These are phyloP conservation scores for Microctonus hyperodae DNA, from an alignment of 2,888 invertebrate genomes.

Conservation along the genomic window DNA sequence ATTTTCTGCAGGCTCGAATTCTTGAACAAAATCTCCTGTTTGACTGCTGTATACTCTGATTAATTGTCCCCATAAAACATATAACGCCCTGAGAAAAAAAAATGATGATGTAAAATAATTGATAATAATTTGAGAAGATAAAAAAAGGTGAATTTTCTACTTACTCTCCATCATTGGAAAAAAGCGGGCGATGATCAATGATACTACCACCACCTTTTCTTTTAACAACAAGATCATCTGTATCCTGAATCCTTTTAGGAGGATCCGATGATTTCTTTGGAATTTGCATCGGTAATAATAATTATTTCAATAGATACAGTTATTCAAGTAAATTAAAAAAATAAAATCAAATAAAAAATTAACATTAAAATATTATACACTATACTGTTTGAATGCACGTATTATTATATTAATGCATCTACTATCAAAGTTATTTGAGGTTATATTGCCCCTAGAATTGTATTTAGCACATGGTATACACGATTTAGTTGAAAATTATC, in stretches of 20 bases:
- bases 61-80: constrained; percentile 68
- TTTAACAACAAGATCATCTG: constrained; percentile 64
- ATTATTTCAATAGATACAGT: too few relatives aligned
- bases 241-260: constrained; percentile 11
- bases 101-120: constrained; percentile 6
- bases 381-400: too few relatives aligned
- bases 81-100: constrained; percentile 65
- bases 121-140: constrained; percentile 20
- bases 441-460: too few relatives aligned
- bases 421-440: too few relatives aligned
- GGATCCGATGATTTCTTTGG: background rate
- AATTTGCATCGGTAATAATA: background rate
- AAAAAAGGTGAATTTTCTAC: constrained; percentile 49
- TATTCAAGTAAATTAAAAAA: too few relatives aligned
- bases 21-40: constrained; percentile 71
- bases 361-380: too few relatives aligned
- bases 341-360: too few relatives aligned
- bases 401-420: too few relatives aligned
- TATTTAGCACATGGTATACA: too few relatives aligned
- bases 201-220: constrained; percentile 72
- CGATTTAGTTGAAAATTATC: too few relatives aligned
- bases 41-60: constrained; percentile 71
- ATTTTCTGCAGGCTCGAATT: constrained; percentile 66
- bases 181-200: constrained; percentile 69
- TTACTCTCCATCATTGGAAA: constrained; percentile 71